Evolutionary conservation across 2,888 invertebrate genomes (phyloP).

Genomic region (Pedicia rivosa): DNA sequence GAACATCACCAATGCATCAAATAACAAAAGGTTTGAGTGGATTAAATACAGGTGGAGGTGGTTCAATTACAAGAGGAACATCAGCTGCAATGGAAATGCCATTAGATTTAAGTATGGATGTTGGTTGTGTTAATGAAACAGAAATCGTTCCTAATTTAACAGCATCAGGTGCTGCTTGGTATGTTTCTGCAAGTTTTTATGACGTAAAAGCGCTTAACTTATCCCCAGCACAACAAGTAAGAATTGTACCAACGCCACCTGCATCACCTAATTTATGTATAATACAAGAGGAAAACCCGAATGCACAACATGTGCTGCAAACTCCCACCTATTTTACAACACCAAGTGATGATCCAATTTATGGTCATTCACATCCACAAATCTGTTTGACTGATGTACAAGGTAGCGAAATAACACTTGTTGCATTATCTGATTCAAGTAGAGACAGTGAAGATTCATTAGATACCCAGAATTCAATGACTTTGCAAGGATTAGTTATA

Average conservation of each 20-base stretch:
- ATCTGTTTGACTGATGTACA: constrained; percentile 85
- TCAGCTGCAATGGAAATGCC: constrained; percentile 34
- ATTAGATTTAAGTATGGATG: constrained; percentile 29
- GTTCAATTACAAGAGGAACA: constrained; percentile 60
- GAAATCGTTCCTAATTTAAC: constrained; percentile 10
- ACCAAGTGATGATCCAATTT: constrained; percentile 13
- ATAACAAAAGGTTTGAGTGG: constrained; percentile 54
- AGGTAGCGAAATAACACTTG: constrained; percentile 66
- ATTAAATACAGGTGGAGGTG: constrained; percentile 52
- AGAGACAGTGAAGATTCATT: constrained; percentile 54
- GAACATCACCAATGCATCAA: constrained; percentile 46
- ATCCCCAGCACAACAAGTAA: constrained; percentile 27
- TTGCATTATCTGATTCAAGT: constrained; percentile 55
- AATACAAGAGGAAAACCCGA: constrained; percentile 50
- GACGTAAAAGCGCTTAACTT: constrained; percentile 29
- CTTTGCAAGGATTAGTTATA: constrained; percentile 41
- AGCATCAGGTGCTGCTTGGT: constrained; percentile 19
- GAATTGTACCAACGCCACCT: constrained; percentile 29
- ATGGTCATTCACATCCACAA: constrained; percentile 48
- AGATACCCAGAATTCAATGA: constrained; percentile 36
- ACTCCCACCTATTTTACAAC: neutral
- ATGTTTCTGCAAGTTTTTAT: constrained; percentile 22
- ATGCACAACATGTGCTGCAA: constrained; percentile 16
- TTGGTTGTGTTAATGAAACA: too few species aligned
- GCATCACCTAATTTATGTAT: constrained; percentile 44